Evolutionary conservation across 2,113 vertebrate genomes (phyloP).

Genomic region (Motacilla alba): DNA sequence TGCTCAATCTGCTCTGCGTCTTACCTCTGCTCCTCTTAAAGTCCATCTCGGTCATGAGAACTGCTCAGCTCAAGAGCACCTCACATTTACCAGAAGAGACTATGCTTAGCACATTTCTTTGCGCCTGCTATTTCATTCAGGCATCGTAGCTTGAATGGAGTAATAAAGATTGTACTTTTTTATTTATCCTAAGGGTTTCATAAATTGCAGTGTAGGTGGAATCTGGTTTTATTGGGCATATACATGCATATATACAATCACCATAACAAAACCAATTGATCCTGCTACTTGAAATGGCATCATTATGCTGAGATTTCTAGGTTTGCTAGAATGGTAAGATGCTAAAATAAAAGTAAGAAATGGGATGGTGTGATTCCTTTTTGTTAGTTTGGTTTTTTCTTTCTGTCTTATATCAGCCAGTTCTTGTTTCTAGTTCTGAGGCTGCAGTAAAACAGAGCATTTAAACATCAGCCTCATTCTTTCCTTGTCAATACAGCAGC

Average conservation of each 20-base stretch:
- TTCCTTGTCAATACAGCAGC: background rate
- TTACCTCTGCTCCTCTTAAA: constrained; percentile 6
- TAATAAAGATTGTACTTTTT: constrained; percentile 12
- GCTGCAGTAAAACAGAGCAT: background rate
- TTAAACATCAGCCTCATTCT: background rate
- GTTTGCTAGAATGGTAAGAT: background rate
- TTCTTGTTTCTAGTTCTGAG: background rate
- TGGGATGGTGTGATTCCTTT: background rate
- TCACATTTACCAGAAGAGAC: background rate
- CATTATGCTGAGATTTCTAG: background rate
- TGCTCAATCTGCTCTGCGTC: constrained; percentile 23
- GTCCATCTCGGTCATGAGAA: background rate
- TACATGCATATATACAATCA: background rate
- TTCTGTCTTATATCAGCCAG: background rate
- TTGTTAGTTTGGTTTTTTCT: background rate
- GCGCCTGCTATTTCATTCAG: constrained; percentile 7
- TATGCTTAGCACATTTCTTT: background rate
- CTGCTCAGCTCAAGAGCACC: background rate
- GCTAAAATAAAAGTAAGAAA: background rate
- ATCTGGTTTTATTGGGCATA: background rate
- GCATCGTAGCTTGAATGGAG: background rate
- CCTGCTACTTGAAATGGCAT: constrained; percentile 4
- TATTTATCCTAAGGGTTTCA: background rate
- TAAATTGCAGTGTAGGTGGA: background rate
- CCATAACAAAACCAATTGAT: constrained; percentile 8